These are phyloP conservation scores for Helogale parvula DNA, from an alignment of 2,113 vertebrate genomes.

Conservation along the genomic window DNA sequence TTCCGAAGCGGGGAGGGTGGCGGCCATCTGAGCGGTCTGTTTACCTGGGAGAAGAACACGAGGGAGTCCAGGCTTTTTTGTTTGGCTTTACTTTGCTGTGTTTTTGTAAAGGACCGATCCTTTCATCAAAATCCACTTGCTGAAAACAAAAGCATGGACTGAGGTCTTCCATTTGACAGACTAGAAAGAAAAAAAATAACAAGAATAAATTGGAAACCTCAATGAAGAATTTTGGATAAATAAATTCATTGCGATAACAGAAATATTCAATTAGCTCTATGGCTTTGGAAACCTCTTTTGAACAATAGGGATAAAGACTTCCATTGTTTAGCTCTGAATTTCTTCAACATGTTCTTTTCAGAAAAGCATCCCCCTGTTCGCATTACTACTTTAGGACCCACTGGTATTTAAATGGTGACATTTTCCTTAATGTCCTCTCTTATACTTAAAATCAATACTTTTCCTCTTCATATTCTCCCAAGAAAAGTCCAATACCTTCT, in stretches of 20 bases:
- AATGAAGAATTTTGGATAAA: background rate
- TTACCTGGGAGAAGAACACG: background rate
- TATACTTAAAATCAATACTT: background rate
- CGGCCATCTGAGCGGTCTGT: fast-evolving
- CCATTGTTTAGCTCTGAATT: background rate
- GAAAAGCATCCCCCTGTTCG: background rate
- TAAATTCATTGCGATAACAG: background rate
- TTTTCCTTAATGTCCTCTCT: background rate
- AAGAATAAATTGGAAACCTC: background rate
- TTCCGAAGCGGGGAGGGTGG: background rate
- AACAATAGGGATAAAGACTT: background rate
- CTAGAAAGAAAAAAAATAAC: background rate
- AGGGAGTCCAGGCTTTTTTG: background rate
- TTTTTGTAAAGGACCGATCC: background rate
- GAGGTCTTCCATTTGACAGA: background rate
- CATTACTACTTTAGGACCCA: background rate
- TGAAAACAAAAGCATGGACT: background rate
- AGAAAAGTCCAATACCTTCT: background rate
- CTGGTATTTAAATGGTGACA: background rate
- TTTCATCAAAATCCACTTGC: background rate
- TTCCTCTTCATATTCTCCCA: background rate
- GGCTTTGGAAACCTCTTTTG: background rate
- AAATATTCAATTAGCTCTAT: background rate
- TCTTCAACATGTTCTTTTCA: background rate
- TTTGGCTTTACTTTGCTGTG: background rate